Evolutionary conservation across 53 echinoderm and acorn worm species (phyloP).

Genomic region (Luidia sarsii): DNA sequence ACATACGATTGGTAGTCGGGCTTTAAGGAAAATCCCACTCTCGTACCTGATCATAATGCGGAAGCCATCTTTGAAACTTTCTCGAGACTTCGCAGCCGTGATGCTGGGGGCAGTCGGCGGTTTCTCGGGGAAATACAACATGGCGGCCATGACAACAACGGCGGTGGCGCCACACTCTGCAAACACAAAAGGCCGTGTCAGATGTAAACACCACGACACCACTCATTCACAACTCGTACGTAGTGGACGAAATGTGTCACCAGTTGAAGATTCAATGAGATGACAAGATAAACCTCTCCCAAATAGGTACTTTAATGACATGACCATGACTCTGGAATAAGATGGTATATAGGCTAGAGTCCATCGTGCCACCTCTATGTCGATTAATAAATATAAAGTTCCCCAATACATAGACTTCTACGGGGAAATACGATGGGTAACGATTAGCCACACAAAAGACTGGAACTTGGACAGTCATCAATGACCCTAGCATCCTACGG

Average conservation of each 20-base stretch:
- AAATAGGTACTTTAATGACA: neutral
- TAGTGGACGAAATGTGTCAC: neutral
- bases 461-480: neutral
- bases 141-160: slow-evolving; percentile 57
- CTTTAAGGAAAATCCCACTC: too few relatives aligned
- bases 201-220: neutral
- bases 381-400: too few relatives aligned
- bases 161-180: slow-evolving; percentile 66
- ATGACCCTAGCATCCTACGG: neutral
- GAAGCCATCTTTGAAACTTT: slow-evolving; percentile 65
- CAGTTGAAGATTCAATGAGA: neutral
- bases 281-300: neutral
- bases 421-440: neutral
- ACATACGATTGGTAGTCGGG: too few relatives aligned
- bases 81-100: slow-evolving; percentile 60
- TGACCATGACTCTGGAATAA: too few relatives aligned
- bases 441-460: neutral
- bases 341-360: too few relatives aligned
- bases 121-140: slow-evolving; percentile 77
- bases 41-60: slow-evolving; percentile 24
- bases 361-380: too few relatives aligned
- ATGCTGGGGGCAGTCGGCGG: slow-evolving; percentile 76
- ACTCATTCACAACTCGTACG: neutral
- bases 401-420: neutral
- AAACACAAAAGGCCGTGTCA: neutral